Conservation (phyloP, 2,888 invertebrate species). For the Drosophila algonquin region DNA sequence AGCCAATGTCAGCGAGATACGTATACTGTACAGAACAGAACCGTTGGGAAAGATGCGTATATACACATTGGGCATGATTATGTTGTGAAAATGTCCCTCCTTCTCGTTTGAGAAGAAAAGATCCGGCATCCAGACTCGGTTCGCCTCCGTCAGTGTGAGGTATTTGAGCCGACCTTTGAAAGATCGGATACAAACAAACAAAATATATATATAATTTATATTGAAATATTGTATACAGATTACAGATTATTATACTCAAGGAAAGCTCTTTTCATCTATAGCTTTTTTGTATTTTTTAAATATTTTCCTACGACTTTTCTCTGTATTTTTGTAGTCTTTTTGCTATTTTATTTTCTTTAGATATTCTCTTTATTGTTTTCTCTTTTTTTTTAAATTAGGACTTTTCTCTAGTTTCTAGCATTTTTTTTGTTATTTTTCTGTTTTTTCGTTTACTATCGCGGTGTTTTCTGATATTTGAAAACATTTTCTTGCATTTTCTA, state of each 20-base stretch:
- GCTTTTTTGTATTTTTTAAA: too few species aligned
- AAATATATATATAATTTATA: neutral
- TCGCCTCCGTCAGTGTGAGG: constrained; percentile 96
- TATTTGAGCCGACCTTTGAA: constrained; percentile 92
- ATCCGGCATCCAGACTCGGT: constrained; percentile 99
- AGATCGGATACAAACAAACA: constrained; percentile 38
- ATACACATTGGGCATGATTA: constrained; percentile 99
- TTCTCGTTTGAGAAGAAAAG: constrained; percentile 99
- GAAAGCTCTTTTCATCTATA: neutral
- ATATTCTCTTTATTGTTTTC: too few species aligned
- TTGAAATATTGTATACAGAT: neutral
- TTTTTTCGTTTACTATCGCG: too few species aligned
- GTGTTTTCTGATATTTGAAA: too few species aligned
- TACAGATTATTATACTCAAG: neutral
- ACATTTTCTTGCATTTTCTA: too few species aligned
- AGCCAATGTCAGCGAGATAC: constrained; percentile 96
- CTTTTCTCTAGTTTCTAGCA: too few species aligned
- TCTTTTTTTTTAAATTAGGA: too few species aligned
- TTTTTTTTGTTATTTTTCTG: too few species aligned
- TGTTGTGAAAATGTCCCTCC: constrained; percentile 98
- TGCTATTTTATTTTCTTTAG: too few species aligned
- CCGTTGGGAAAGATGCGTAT: constrained; percentile 98
- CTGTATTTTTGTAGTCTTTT: too few species aligned
- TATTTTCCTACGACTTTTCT: too few species aligned
- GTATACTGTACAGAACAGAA: constrained; percentile 97